These are phyloP conservation scores for Branchipolynoe longqiensis DNA, from an alignment of 2,888 invertebrate genomes.

Conservation along the genomic window DNA sequence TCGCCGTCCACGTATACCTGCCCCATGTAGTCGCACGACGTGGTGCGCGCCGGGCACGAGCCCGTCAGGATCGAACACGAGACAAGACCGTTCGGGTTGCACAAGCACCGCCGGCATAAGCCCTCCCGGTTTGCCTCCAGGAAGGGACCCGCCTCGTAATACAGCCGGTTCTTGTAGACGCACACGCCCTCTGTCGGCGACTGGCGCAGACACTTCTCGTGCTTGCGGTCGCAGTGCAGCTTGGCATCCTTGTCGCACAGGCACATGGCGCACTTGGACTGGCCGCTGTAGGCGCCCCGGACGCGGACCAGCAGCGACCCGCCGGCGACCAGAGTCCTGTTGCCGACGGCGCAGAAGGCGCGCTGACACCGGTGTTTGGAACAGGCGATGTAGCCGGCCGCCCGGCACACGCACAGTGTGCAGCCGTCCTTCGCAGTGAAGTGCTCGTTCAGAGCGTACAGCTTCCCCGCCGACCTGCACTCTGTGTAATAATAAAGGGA, in stretches of 20 bases:
- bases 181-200: constrained; percentile 15
- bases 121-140: neutral
- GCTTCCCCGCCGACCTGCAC: neutral
- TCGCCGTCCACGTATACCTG: constrained; percentile 16
- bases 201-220: neutral
- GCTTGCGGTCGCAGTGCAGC: constrained; percentile 18
- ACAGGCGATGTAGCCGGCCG: constrained; percentile 20
- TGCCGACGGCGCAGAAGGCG: constrained; percentile 11
- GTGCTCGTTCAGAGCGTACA: neutral
- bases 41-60: neutral
- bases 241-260: neutral
- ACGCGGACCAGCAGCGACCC: neutral
- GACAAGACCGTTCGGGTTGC: constrained; percentile 15
- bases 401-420: neutral
- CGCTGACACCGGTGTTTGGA: constrained; percentile 22
- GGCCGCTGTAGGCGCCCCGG: constrained; percentile 1
- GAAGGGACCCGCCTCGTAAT: constrained; percentile 11
- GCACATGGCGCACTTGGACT: constrained; percentile 39
- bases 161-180: constrained; percentile 37
- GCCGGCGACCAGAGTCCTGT: neutral
- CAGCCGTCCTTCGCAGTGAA: constrained; percentile 41
- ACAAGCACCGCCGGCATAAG: constrained; percentile 10
- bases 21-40: neutral
- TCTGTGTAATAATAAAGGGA: no score
- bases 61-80: neutral